Conservation (phyloP, 2,113 vertebrate genomes). For the Eleginops maclovinus region DNA sequence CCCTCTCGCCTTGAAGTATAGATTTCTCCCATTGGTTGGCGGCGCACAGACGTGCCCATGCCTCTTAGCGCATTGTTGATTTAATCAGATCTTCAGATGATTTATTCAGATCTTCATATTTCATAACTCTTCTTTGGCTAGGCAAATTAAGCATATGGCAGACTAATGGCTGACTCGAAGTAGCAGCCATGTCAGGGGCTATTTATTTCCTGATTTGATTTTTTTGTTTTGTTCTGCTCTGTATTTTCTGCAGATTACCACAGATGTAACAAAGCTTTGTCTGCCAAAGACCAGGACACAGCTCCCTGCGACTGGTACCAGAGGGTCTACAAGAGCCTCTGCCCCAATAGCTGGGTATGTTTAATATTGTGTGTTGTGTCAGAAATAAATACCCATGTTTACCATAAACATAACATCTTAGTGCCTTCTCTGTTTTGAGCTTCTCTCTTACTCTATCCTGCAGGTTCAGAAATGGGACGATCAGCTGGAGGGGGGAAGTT, state of each 20-base stretch:
- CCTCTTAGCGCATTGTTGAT: too few relatives aligned
- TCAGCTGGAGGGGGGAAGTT: slow-evolving; percentile 74
- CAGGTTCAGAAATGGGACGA: slow-evolving; percentile 81
- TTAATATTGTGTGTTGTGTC: not conserved
- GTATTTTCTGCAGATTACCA: slow-evolving; percentile 72
- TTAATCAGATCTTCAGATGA: too few relatives aligned
- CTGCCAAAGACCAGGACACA: slow-evolving; percentile 73
- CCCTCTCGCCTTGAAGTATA: too few relatives aligned
- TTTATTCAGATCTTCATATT: too few relatives aligned
- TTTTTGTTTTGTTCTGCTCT: not conserved
- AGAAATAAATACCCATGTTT: not conserved
- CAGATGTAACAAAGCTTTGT: slow-evolving; percentile 82
- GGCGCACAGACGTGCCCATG: too few relatives aligned
- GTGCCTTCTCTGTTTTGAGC: not conserved
- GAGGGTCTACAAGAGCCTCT: slow-evolving; percentile 77
- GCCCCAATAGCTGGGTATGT: slow-evolving; percentile 73
- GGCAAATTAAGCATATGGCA: too few relatives aligned
- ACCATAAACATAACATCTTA: not conserved
- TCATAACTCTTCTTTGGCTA: too few relatives aligned
- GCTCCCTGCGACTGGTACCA: slow-evolving; percentile 81
- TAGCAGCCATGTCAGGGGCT: not conserved
- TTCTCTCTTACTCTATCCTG: not conserved
- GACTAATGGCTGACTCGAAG: not conserved
- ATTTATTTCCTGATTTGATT: not conserved
- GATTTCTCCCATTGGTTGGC: too few relatives aligned